Evolutionary conservation across 2,888 invertebrate genomes (phyloP).

Genomic region (Thyatira batis): DNA sequence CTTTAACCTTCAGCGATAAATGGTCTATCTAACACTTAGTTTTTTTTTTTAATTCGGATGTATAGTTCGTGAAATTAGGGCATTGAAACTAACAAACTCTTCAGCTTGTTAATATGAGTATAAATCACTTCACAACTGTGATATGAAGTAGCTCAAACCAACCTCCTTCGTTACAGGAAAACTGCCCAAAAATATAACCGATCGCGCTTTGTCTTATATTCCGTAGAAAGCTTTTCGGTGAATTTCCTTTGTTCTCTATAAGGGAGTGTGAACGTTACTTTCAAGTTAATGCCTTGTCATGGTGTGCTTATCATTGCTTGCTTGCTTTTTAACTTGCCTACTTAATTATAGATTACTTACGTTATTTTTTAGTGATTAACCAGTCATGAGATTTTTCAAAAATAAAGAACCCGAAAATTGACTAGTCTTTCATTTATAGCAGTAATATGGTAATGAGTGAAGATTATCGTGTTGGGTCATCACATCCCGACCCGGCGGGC

Average conservation of each 20-base stretch:
- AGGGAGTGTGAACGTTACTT: no score
- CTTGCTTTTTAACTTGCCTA: background rate
- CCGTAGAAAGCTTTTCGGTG: background rate
- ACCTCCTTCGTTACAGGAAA: background rate
- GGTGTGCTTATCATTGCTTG: background rate
- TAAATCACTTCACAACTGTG: no score
- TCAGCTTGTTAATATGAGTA: no score
- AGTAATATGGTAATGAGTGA: background rate
- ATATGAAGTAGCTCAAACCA: no score
- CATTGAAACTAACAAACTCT: no score
- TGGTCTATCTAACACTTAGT: no score
- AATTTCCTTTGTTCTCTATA: background rate
- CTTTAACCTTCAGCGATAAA: no score
- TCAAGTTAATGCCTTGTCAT: background rate
- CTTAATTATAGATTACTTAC: no score
- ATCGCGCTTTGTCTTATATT: background rate
- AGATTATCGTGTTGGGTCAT: background rate
- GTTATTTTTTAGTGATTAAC: no score
- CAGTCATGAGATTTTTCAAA: no score
- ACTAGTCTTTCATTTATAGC: background rate
- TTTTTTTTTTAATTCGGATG: no score
- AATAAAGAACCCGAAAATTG: background rate
- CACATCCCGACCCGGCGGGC: background rate
- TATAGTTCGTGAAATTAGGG: no score
- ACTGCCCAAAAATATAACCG: background rate